Base-by-base conservation (phyloP, 2,888 invertebrate species). In the Ptychoptera contaminata region DNA sequence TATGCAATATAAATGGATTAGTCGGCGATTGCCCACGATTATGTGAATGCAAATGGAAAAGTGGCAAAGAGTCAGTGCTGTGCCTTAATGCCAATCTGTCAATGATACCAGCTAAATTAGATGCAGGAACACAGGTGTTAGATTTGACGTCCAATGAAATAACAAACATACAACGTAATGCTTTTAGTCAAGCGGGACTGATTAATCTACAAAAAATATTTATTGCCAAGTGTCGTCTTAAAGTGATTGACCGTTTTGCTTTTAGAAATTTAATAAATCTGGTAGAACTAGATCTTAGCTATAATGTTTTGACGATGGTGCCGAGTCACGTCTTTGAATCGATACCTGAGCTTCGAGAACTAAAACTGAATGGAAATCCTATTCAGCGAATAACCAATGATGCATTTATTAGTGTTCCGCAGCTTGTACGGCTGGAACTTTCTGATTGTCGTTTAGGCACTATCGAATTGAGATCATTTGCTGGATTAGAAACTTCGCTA, bases 11-110 rank as follows among this genome's bases (percentile, higher is more conserved):
- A 66, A 69, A 57, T 57, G 59, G 51, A 52, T 61, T 55, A 29
- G 56, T 67, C 51, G 74, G 76, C 57, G 79, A 78, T 55, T 83
- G 83, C 60, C 82, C 82, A 43, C 72, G 73, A 49, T 71, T 77
- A 54, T 88, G 87, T 68, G 83, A 85, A 65, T 87, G 87, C 72
- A 85, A 85, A 67, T 88, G 87, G 87, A 82, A 82, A 63, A 79
- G 79, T 59, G 86, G 86, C 56, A 87, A 87, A 65, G 85, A 86
- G 67, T 81, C 84, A 42, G 86, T 84, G 46, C 70, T 82, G 55
- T 88, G 87, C 67, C 73, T 76, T 54, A 79, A 77, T 61, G 81
- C 81, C 48, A 82, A 81, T 59, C 72, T 86, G 54, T 74, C 77
- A 53, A 71, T 74, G 56, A 75, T 87, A 53, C 87, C 87, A 32